Conservation (phyloP, 2,888 invertebrate species). For the Andrena chrysosceles region DNA sequence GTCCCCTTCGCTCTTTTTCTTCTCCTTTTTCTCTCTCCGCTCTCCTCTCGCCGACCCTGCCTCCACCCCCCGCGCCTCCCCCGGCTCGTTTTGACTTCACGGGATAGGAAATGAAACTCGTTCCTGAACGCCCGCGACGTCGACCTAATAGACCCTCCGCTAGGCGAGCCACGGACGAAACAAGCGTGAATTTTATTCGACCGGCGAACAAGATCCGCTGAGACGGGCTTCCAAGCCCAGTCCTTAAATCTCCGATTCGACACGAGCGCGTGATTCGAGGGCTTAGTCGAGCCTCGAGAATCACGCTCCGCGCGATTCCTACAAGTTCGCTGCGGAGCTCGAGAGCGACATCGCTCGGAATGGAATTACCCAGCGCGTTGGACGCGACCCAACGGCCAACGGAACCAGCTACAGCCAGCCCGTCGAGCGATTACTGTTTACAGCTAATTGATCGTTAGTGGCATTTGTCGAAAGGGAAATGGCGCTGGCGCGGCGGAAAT, state of each 20-base stretch:
- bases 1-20: slow-evolving; percentile 25
- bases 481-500: slow-evolving; percentile 49
- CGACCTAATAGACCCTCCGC: slow-evolving; percentile 56
- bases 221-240: no score
- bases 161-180: slow-evolving; percentile 2
- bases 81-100: slow-evolving; percentile 34
- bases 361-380: neutral
- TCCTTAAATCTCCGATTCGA: no score
- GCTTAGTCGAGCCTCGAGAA: no score
- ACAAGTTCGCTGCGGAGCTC: neutral
- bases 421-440: slow-evolving; percentile 45
- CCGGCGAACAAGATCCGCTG: neutral
- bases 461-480: slow-evolving; percentile 59
- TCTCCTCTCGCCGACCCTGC: slow-evolving; percentile 7
- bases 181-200: slow-evolving; percentile 30
- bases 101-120: slow-evolving; percentile 71
- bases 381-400: neutral
- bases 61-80: neutral
- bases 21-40: slow-evolving; percentile 1
- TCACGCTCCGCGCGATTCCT: no score
- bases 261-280: no score
- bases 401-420: neutral
- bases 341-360: neutral
- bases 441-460: slow-evolving; percentile 65
- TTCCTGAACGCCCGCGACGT: slow-evolving; percentile 62